A percentile compares a stretch with the other conserved stretches of the same genome.
Conservation (phyloP, 2,797 vertebrate genomes). For the Tympanoctomys barrerae region DNA sequence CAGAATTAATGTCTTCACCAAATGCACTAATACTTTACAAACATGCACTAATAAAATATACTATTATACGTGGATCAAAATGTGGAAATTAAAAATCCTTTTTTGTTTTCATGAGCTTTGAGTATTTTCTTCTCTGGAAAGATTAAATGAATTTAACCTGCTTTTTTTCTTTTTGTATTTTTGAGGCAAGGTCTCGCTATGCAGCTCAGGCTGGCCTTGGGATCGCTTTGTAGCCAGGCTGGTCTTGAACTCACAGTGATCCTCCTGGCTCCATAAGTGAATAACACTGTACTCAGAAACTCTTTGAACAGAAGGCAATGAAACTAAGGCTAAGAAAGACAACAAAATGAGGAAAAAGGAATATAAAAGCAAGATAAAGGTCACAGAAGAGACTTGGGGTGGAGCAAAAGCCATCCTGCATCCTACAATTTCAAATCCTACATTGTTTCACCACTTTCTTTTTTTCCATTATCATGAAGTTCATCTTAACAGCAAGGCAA, state of each 20-base stretch:
- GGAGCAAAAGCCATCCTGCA: neutral
- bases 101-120: neutral
- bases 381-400: neutral
- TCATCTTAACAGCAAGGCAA: neutral
- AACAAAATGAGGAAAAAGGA: neutral
- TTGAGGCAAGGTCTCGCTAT: too few species aligned
- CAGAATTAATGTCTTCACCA: neutral
- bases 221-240: too few species aligned
- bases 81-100: neutral
- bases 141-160: neutral
- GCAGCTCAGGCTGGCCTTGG: too few species aligned
- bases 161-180: too few species aligned
- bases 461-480: neutral
- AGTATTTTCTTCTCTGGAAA: neutral
- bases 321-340: neutral
- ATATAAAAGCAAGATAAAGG: neutral
- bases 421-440: neutral
- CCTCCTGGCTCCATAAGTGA: neutral
- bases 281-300: neutral
- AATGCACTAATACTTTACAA: too few species aligned
- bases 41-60: neutral
- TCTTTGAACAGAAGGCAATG: neutral
- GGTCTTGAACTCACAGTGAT: too few species aligned
- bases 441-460: neutral
- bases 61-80: neutral